These are phyloP conservation scores for Cataglyphis albicans DNA, from an alignment of 2,888 invertebrate genomes.

Conservation along the genomic window DNA sequence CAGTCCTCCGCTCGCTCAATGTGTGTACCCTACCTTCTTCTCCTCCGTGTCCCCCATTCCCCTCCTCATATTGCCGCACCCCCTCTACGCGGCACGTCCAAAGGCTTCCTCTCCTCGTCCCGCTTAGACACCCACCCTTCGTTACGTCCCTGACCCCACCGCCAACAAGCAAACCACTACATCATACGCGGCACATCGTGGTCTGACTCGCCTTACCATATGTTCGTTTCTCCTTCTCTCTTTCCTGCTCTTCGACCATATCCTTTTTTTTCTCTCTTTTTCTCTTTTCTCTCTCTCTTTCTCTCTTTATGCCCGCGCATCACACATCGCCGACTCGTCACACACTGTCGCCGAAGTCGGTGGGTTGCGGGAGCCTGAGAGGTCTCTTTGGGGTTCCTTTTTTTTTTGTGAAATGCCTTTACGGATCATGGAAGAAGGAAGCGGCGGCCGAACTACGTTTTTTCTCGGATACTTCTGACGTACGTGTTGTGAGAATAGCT, in stretches of 20 bases:
- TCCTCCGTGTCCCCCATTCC: conserved; percentile 53
- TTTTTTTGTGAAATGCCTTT: conserved; percentile 34
- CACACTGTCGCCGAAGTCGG: conserved; percentile 65
- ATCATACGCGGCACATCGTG: conserved; percentile 72
- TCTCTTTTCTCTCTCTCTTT: conserved; percentile 20
- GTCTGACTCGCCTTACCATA: conserved; percentile 61
- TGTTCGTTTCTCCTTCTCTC: conserved; percentile 53
- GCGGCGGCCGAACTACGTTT: conserved; percentile 31
- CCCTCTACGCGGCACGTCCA: conserved; percentile 68
- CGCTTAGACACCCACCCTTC: conserved; percentile 70
- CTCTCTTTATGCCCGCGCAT: conserved; percentile 61
- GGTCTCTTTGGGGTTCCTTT: conserved; percentile 37
- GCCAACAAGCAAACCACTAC: conserved; percentile 72
- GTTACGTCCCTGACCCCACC: conserved; percentile 74
- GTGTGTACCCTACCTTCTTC: conserved; percentile 53
- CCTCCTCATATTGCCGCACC: conserved; percentile 38
- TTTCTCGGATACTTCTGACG: conserved; percentile 26
- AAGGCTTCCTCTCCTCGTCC: conserved; percentile 69
- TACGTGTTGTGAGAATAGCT: conserved; percentile 34
- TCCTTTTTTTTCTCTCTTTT: conserved; percentile 40
- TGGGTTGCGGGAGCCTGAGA: conserved; percentile 30
- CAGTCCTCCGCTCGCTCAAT: conserved; percentile 57
- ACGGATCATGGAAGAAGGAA: conserved; percentile 34
- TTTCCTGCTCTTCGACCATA: conserved; percentile 28
- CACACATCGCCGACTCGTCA: conserved; percentile 60